phyloP scores from a whole-genome alignment of 2,113 vertebrate species.

The Perca flavescens region DNA sequence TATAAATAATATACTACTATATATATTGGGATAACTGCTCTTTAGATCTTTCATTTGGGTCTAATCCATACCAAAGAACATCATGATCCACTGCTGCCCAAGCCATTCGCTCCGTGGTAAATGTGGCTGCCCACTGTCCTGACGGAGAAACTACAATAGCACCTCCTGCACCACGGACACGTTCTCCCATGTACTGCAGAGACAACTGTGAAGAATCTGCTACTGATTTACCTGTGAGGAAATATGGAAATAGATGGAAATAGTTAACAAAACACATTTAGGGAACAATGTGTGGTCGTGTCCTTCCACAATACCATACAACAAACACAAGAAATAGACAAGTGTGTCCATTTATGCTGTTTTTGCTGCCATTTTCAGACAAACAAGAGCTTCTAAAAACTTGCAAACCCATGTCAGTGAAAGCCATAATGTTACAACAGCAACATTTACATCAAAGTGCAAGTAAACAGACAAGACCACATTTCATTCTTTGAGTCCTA shows the following conservation, averaged over 20 bases:
- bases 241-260: not conserved
- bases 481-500: not conserved
- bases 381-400: not conserved
- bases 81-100: slow-evolving; percentile 73
- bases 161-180: slow-evolving; percentile 80
- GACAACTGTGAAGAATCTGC: slow-evolving; percentile 67
- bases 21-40: slow-evolving; percentile 49
- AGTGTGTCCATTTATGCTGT: no score
- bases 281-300: not conserved
- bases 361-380: not conserved
- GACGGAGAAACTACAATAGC: slow-evolving; percentile 77
- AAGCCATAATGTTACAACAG: not conserved
- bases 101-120: slow-evolving; percentile 82
- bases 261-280: not conserved
- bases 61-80: slow-evolving; percentile 78
- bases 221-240: slow-evolving; percentile 69
- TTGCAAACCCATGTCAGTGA: not conserved
- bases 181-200: slow-evolving; percentile 78
- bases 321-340: not conserved
- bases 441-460: not conserved
- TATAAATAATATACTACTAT: no score
- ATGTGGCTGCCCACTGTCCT: slow-evolving; percentile 79
- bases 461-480: not conserved
- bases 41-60: slow-evolving; percentile 69
- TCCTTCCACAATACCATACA: not conserved